Evolutionary conservation across 1,140 invertebrate genomes (phyloP).

Genomic region (Pogonus chalceus): DNA sequence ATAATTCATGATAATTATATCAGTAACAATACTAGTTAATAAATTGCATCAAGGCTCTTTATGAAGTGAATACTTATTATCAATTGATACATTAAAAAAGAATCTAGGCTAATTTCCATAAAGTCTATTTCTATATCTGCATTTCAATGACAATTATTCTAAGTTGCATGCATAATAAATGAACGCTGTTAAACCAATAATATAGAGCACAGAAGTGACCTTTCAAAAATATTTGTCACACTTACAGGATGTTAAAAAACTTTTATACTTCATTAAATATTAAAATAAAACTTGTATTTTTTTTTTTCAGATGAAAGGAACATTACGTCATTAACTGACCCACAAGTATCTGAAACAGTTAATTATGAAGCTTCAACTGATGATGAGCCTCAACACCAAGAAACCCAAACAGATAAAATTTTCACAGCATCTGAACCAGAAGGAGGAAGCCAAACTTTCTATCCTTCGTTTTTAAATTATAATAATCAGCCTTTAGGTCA

Average conservation of each 20-base stretch:
- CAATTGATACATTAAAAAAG: no score
- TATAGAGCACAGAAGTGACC: no score
- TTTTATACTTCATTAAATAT: neutral
- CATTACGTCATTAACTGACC: slow-evolving; percentile 17
- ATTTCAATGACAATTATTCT: no score
- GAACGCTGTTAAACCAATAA: no score
- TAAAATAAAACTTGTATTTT: neutral
- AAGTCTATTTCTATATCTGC: no score
- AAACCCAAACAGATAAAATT: neutral
- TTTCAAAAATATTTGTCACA: neutral
- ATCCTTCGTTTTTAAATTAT: slow-evolving; percentile 26
- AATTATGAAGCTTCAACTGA: neutral
- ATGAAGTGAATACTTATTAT: no score
- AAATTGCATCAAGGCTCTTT: no score
- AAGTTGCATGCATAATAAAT: no score
- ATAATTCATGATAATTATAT: no score
- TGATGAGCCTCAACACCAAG: slow-evolving; percentile 9
- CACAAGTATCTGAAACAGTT: slow-evolving; percentile 25
- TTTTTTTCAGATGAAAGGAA: neutral
- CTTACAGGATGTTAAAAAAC: neutral
- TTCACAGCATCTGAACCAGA: slow-evolving; percentile 12
- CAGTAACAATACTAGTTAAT: no score
- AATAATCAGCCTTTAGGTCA: slow-evolving; percentile 29
- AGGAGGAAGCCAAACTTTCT: slow-evolving; percentile 21
- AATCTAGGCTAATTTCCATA: no score